These are phyloP conservation scores for Cantharis nigra DNA, from an alignment of 2,888 invertebrate genomes.

Conservation along the genomic window DNA sequence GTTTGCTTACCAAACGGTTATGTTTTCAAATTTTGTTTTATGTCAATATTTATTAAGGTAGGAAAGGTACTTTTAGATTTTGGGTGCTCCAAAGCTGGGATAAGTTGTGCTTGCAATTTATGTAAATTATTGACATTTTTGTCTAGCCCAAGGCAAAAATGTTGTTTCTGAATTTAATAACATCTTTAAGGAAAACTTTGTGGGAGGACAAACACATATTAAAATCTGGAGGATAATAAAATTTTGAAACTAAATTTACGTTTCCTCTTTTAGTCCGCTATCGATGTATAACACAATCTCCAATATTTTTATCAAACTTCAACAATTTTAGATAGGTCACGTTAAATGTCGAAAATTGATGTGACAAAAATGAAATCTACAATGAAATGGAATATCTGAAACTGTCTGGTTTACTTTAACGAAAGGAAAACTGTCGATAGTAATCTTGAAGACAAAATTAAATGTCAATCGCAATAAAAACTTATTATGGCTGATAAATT, in stretches of 20 bases:
- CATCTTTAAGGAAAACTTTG: not conserved
- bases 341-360: not conserved
- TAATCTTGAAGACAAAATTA: not conserved
- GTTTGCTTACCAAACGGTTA: not conserved
- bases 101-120: not conserved
- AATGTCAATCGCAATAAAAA: not conserved
- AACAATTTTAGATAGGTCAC: not conserved
- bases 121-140: not conserved
- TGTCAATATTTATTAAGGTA: not conserved
- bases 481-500: not conserved
- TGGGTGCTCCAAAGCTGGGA: not conserved
- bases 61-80: not conserved
- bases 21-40: not conserved
- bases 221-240: not conserved
- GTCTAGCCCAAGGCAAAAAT: not conserved
- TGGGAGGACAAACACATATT: not conserved
- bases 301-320: not conserved
- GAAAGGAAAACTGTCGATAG: not conserved
- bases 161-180: not conserved
- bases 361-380: not conserved
- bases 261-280: not conserved
- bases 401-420: not conserved
- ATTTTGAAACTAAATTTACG: not conserved
- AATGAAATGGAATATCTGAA: not conserved
- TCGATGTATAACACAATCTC: too few species aligned